A percentile compares a stretch with the other conserved stretches of the same genome.
phyloP scores from a whole-genome alignment of 2,888 invertebrate genomes.

The Sycophila texana region DNA sequence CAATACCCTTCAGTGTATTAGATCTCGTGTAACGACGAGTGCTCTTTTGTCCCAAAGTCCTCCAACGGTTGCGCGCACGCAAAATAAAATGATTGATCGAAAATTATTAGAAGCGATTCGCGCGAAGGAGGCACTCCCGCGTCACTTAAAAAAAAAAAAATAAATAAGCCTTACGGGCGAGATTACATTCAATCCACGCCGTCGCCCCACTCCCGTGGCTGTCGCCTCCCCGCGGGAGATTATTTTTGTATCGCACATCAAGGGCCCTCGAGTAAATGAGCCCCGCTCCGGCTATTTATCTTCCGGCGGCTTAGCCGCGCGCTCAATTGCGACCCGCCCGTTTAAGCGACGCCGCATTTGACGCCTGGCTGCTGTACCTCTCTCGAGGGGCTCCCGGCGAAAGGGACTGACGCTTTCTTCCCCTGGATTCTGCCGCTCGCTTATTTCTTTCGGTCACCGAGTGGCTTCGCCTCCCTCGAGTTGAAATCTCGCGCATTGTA shows the following conservation, averaged over 20 bases:
- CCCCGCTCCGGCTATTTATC: constrained; percentile 35
- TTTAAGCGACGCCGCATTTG: background rate
- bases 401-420: background rate
- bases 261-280: constrained; percentile 43
- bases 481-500: too few relatives aligned
- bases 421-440: background rate
- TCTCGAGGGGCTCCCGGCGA: background rate
- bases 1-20: too few relatives aligned
- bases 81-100: too few relatives aligned
- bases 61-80: too few relatives aligned
- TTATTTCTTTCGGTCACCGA: background rate
- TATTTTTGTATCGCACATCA: constrained; percentile 44
- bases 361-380: background rate
- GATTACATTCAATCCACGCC: constrained; percentile 13
- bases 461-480: background rate
- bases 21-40: too few relatives aligned
- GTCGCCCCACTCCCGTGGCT: background rate
- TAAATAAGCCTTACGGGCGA: constrained; percentile 6
- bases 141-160: constrained; percentile 28
- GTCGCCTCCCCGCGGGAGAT: constrained; percentile 1
- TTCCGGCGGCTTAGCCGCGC: background rate
- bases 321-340: background rate
- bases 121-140: background rate
- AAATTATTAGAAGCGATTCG: background rate
- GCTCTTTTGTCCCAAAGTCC: too few relatives aligned